phyloP scores from a whole-genome alignment of 2,888 invertebrate genomes.

The Leucania comma region DNA sequence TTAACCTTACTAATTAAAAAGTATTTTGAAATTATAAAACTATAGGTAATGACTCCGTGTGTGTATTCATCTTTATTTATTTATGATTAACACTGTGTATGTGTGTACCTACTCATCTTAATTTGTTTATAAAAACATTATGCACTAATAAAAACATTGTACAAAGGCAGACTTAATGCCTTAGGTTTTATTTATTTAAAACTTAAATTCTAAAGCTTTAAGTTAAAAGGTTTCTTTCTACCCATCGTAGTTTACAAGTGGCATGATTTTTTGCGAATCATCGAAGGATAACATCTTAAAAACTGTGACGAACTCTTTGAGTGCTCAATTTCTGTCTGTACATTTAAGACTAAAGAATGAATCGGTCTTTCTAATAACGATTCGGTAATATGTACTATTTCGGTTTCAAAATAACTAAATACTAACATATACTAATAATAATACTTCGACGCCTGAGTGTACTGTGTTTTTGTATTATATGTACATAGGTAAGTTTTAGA shows the following conservation, averaged over 20 bases:
- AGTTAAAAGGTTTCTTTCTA: neutral
- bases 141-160: too few species aligned
- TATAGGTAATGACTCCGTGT: neutral
- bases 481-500: too few species aligned
- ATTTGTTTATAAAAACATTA: too few species aligned
- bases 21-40: neutral
- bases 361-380: too few species aligned
- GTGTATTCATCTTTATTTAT: neutral
- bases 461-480: too few species aligned
- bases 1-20: conserved; percentile 15
- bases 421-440: too few species aligned
- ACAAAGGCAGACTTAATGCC: too few species aligned
- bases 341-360: too few species aligned
- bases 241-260: neutral
- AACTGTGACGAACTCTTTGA: neutral
- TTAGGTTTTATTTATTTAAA: too few species aligned
- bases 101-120: too few species aligned
- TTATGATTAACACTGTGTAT: neutral
- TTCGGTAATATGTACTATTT: neutral
- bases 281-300: neutral
- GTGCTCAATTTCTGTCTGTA: too few species aligned
- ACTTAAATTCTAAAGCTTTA: neutral
- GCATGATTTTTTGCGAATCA: neutral
- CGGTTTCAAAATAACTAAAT: neutral
- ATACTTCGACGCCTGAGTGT: too few species aligned